These are phyloP conservation scores for Heliconius charithonia DNA, from an alignment of 2,888 invertebrate species.

Conservation along the genomic window DNA sequence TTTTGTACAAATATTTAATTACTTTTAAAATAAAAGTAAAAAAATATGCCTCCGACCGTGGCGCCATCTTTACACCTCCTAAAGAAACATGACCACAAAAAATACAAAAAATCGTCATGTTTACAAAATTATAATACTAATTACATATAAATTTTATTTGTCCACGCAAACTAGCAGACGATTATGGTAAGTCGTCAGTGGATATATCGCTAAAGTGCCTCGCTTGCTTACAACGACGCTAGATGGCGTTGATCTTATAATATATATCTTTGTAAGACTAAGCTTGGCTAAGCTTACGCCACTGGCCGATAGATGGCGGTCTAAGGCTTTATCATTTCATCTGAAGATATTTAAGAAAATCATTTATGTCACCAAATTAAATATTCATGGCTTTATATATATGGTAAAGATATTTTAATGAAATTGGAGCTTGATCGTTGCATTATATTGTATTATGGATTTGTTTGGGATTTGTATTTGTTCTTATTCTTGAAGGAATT, in stretches of 20 bases:
- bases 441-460: not conserved
- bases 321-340: constrained; percentile 28
- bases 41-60: not conserved
- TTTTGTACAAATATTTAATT: not conserved
- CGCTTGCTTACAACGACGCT: constrained; percentile 62
- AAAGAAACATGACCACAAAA: constrained; percentile 25
- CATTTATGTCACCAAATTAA: not conserved
- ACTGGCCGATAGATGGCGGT: constrained; percentile 58
- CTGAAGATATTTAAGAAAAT: not conserved
- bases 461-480: too few relatives aligned
- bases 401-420: not conserved
- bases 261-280: constrained; percentile 48
- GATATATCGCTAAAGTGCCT: constrained; percentile 55
- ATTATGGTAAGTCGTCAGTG: constrained; percentile 77
- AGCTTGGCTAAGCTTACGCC: constrained; percentile 51
- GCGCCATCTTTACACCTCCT: constrained; percentile 29
- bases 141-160: constrained; percentile 72
- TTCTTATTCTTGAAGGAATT: too few relatives aligned
- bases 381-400: constrained; percentile 30
- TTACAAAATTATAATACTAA: constrained; percentile 35
- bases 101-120: constrained; percentile 24
- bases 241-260: constrained; percentile 67
- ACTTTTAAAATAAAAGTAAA: not conserved
- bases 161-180: constrained; percentile 80
- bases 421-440: not conserved